These are phyloP conservation scores for Chalcis sispes DNA, from an alignment of 2,888 invertebrate genomes.

Conservation along the genomic window DNA sequence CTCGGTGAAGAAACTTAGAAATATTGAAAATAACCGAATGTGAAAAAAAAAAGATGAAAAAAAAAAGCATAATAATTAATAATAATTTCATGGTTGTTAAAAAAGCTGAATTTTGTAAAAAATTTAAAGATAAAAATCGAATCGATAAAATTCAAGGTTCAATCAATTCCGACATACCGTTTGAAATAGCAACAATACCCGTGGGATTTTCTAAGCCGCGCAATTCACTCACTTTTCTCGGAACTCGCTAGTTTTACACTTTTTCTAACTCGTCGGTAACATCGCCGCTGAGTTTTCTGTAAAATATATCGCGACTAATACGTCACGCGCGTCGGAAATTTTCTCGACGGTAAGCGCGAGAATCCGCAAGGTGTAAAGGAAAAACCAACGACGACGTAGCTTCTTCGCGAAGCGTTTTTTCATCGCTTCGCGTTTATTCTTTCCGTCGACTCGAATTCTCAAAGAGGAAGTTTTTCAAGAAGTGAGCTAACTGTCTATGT, in stretches of 20 bases:
- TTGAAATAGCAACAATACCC: slow-evolving; percentile 61
- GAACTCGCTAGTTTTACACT: slow-evolving; percentile 46
- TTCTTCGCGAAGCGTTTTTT: slow-evolving; percentile 10
- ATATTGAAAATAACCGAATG: slow-evolving; percentile 34
- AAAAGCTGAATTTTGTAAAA: neutral
- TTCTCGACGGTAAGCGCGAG: slow-evolving; percentile 27
- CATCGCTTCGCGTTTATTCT: too few relatives aligned
- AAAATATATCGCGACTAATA: neutral
- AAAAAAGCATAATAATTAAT: too few relatives aligned
- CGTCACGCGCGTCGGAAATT: slow-evolving; percentile 16
- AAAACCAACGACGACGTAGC: too few relatives aligned
- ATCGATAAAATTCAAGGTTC: neutral
- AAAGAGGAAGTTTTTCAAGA: too few relatives aligned
- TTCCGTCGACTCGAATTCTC: too few relatives aligned
- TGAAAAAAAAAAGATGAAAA: too few relatives aligned
- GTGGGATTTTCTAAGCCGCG: slow-evolving; percentile 12
- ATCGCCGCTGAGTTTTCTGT: neutral
- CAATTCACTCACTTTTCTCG: slow-evolving; percentile 52
- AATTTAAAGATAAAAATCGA: neutral
- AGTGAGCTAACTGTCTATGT: too few relatives aligned
- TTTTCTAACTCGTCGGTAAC: neutral
- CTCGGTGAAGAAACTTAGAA: neutral
- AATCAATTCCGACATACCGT: slow-evolving; percentile 44
- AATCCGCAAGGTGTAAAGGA: too few relatives aligned
- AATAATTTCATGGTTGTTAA: too few relatives aligned